A percentile compares a stretch with the other conserved stretches of the same genome.
Evolutionary conservation across 2,113 vertebrate genomes (phyloP).

Genomic region (Xiphorhynchus elegans): DNA sequence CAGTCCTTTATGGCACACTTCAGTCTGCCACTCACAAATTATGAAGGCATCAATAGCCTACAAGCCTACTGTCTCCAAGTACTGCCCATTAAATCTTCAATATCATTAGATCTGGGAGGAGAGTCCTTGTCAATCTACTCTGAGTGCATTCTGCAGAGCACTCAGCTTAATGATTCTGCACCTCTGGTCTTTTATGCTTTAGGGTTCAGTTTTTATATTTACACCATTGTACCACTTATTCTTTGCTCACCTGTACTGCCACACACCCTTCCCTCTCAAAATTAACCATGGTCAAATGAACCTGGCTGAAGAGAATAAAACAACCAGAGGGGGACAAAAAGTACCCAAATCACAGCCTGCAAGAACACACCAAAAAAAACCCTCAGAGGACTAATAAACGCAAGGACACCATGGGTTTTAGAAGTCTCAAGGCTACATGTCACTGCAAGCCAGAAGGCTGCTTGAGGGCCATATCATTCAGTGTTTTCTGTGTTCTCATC

Average conservation of each 20-base stretch:
- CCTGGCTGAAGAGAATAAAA: neutral
- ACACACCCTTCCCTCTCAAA: neutral
- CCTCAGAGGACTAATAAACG: neutral
- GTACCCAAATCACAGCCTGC: neutral
- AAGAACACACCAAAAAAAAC: neutral
- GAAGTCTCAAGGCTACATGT: neutral
- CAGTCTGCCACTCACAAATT: conserved; percentile 39
- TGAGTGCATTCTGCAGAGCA: neutral
- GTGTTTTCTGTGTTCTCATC: neutral
- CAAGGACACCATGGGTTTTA: accelerated
- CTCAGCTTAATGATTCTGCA: neutral
- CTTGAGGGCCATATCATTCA: neutral
- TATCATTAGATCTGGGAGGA: neutral
- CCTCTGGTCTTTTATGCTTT: neutral
- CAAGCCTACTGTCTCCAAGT: conserved; percentile 24
- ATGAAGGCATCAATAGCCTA: neutral
- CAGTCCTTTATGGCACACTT: conserved; percentile 4
- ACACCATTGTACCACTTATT: neutral
- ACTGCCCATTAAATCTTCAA: conserved; percentile 18
- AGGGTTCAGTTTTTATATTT: neutral
- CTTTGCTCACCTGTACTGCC: neutral
- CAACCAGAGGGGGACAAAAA: neutral
- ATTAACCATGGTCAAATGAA: neutral
- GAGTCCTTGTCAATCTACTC: conserved; percentile 3
- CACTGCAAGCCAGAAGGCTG: neutral